Evolutionary conservation across 2,797 vertebrate species (phyloP), one percentile per base, ranked within the genome.

Genomic region (Benthosema pterotum): DNA sequence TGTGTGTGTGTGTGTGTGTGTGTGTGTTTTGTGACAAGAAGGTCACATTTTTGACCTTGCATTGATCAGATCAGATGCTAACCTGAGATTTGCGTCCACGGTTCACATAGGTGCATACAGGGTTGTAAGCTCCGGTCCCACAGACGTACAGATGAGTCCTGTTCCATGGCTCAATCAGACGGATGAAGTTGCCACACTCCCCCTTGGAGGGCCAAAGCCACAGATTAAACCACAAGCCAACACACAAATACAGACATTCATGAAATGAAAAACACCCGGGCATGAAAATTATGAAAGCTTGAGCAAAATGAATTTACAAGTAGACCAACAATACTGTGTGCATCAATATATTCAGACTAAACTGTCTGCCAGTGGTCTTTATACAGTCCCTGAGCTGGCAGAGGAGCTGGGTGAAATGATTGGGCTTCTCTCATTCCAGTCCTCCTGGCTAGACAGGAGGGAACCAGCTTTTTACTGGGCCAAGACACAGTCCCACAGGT

Each of bases 81-180:
- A 99, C 97, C 96, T 98, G 96, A 57, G 96, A 93, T 70, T 95
- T 95, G 80, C 95, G 96, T 71, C 97, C 96, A 0, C 97, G 93
- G 89, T 98, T 98, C 82, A 98, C 90, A 0, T 96, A 98, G 72
- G 96, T 93, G 65, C 97, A 99, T 86, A 99, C 89, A 3, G 98
- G 98, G 82, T 99, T 98, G 91, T 98, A 99, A 51, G 97, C 98
- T 1, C 98, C 98, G 0, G 97, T 99, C 64, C 98, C 98, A 0
- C 97, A 99, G 77, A 97, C 85, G 0, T 99, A 99, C 65, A 99
- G 92, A 60, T 98, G 96, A 3, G 98, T 99, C 57, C 98, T 90
- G 91, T 99, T 99, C 97, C 97, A 99, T 8, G 97, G 95, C 88
- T 99, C 96, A 66, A 99, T 95, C 83, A 99, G 92, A 54, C 97